These are phyloP conservation scores for Melikaiella ostensackeni DNA, from an alignment of 2,888 invertebrate species.

Conservation along the genomic window DNA sequence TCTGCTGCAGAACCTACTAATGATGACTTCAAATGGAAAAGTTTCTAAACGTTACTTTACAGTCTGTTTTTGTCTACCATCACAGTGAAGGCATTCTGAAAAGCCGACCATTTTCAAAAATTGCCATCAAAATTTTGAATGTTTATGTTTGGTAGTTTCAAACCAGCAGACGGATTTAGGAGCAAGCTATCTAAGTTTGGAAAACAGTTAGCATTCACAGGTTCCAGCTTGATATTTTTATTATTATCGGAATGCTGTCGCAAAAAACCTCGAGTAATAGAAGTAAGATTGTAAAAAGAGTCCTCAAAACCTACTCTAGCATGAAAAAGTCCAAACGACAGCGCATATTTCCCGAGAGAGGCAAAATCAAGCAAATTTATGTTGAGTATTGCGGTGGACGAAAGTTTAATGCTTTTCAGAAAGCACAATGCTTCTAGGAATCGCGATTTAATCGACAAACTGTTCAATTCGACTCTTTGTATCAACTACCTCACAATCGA, in stretches of 20 bases:
- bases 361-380: too few relatives aligned
- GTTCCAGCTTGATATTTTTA: background rate
- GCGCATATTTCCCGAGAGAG: too few relatives aligned
- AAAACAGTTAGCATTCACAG: background rate
- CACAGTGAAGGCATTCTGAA: background rate
- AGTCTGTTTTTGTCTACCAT: background rate
- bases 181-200: too few relatives aligned
- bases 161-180: too few relatives aligned
- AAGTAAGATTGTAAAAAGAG: background rate
- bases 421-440: too few relatives aligned
- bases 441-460: too few relatives aligned
- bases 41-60: rapidly evolving
- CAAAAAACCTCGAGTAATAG: background rate
- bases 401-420: too few relatives aligned
- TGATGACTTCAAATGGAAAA: background rate
- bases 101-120: background rate
- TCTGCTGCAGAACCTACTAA: background rate
- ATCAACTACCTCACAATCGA: too few relatives aligned
- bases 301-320: background rate
- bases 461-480: too few relatives aligned
- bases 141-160: background rate
- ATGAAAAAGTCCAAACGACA: too few relatives aligned
- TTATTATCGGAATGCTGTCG: background rate
- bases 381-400: too few relatives aligned
- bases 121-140: background rate